These are phyloP conservation scores for Erebia ligea DNA, from an alignment of 2,888 invertebrate species.

Conservation along the genomic window DNA sequence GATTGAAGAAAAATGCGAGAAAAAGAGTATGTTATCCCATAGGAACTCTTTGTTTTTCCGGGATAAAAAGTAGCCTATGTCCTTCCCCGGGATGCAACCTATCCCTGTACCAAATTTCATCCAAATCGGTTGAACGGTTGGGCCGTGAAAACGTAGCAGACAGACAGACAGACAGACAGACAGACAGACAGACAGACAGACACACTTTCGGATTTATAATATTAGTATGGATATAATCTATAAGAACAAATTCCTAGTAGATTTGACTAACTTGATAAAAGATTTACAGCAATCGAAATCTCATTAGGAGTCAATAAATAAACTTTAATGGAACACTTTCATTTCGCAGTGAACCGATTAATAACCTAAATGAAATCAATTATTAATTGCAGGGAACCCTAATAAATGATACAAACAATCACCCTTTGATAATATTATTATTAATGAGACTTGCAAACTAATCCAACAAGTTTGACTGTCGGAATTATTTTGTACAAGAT, in stretches of 20 bases:
- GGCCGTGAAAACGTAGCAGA: too few relatives aligned
- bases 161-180: too few relatives aligned
- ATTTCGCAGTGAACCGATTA: constrained; percentile 15
- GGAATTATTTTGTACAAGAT: constrained; percentile 53
- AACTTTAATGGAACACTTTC: constrained; percentile 15
- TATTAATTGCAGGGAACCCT: constrained; percentile 22
- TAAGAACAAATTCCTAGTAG: neutral
- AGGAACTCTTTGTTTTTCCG: too few relatives aligned
- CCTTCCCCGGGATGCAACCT: too few relatives aligned
- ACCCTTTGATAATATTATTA: constrained; percentile 56
- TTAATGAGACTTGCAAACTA: constrained; percentile 61
- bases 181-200: too few relatives aligned
- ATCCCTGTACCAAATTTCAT: too few relatives aligned
- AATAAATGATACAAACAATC: constrained; percentile 49
- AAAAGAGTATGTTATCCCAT: too few relatives aligned
- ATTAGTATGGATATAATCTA: too few relatives aligned
- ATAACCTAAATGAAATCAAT: constrained; percentile 10
- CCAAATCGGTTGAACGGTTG: too few relatives aligned
- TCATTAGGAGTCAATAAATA: constrained; percentile 24
- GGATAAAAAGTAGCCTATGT: too few relatives aligned
- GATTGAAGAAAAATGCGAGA: too few relatives aligned
- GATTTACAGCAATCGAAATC: constrained; percentile 9
- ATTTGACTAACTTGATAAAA: constrained; percentile 1
- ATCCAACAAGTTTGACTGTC: constrained; percentile 57
- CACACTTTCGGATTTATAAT: too few relatives aligned